Percentiles rank a stretch among this genome's conserved stretches.
These are phyloP conservation scores for Leptopilina clavipes DNA, from an alignment of 1,140 invertebrate genomes.

Conservation along the genomic window DNA sequence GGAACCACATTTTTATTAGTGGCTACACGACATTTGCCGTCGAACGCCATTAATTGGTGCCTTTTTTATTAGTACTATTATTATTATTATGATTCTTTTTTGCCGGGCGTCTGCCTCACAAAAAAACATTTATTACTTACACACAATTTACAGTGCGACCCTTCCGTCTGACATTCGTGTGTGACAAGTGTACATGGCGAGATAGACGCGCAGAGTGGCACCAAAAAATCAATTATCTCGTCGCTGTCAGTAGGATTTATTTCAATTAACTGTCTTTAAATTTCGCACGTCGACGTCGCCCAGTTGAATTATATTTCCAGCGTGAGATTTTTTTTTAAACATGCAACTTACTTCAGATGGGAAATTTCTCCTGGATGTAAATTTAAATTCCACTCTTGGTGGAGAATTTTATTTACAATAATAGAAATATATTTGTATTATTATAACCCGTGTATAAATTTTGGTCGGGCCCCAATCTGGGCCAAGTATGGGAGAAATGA, in stretches of 20 bases:
- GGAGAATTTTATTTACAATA: too few species aligned
- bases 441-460: too few species aligned
- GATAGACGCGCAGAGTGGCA: constrained; percentile 14
- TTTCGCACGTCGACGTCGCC: constrained; percentile 8
- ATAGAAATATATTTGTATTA: too few species aligned
- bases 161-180: constrained; percentile 27
- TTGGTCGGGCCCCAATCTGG: too few species aligned
- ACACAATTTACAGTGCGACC: constrained; percentile 34
- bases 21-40: constrained; percentile 31
- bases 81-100: too few species aligned
- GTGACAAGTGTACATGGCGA: constrained; percentile 20
- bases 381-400: too few species aligned
- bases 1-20: constrained; percentile 35
- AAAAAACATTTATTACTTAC: constrained; percentile 33
- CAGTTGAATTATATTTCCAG: neutral
- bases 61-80: too few species aligned
- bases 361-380: too few species aligned
- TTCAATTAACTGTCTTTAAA: constrained; percentile 24
- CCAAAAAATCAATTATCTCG: constrained; percentile 27
- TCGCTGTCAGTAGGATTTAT: constrained; percentile 16
- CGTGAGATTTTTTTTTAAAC: neutral
- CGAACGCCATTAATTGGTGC: constrained; percentile 29
- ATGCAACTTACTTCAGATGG: neutral
- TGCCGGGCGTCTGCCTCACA: constrained; percentile 12
- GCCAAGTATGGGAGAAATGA: too few species aligned